Base-by-base conservation (phyloP, 1,140 invertebrate genomes). In the Drosophila pallidifrons region DNA sequence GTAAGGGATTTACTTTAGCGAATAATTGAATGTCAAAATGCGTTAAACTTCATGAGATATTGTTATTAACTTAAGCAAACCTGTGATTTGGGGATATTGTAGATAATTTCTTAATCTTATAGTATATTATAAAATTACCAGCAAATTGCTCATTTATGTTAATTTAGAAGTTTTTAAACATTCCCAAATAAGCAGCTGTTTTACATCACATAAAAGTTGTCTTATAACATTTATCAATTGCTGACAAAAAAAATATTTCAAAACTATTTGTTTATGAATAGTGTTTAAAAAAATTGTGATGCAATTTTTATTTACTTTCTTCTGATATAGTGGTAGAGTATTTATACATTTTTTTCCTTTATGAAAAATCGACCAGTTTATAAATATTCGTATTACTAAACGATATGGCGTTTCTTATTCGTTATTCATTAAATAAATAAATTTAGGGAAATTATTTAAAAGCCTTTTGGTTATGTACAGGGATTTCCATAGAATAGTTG, bases 11-110 rank as follows among this genome's bases (percentile, higher is more conserved):
- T 46, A 46, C 16, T 55, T 74, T 1, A 61, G 3, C 45, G 20
- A 15, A 35, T 58, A 66, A 59, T 54, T 35, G 15, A 30, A 73
- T 54, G 38, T 63, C 15, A 51, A 13, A 59, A n/a, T 60, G 13
- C 46, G 28, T 73, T 63, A 35, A 74, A 16, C 57, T 63, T 65
- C 43, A 54, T 32, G 63, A 32, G 46, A 70, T 63, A 68, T 73
- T 60, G 54, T 52, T 59, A 38, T 59, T 45, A 60, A 60, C 10
- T 60, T 32, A 73, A 74, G 71, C 57, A 15, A 49, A 55, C 66
- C 71, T 74, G 71, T 74, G 71, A 74, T 74, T 68, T 74, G n/a
- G 32, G 38, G 28, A 28, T 41, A n/a, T 67, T 38, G 46, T 67
- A 68, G 38, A 68, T 45, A 46, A 51, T 13, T 35, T 35, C 7